Evolutionary conservation across 2,797 vertebrate species (phyloP), one percentile per base, ranked within the genome.

Genomic region (Pseudocheirus occidentalis): DNA sequence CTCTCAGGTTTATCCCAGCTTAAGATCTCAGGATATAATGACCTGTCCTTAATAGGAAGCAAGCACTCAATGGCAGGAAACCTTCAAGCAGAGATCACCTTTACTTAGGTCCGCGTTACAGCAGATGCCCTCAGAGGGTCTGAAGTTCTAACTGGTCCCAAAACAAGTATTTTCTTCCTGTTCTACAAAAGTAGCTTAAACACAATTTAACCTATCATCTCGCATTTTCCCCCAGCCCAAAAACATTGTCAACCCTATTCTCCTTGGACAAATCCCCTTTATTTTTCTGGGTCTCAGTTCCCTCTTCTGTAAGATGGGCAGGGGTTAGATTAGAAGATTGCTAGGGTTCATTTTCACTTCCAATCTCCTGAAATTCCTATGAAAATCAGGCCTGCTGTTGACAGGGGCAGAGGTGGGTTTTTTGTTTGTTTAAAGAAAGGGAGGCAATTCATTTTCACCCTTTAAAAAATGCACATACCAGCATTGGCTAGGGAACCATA

Each of bases 401-500:
- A 50, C 24, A 50, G 24, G 59, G 73, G 40, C 40, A 50, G 73
- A 97, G 81, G 54, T 95, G 92, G 90, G 91, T 50, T 52, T 91
- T 94, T 93, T 97, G 97, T 97, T 92, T 95, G 96, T 97, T 97
- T 97, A 96, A 97, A 93, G 46, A 54, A 59, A 90, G 91, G 91
- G 96, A 97, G 97, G 97, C 94, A 95, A 95, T 97, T 94, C 94
- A 97, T 94, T 93, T 90, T 97, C 91, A 81, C 97, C 95, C 94
- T 96, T 97, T 97, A 97, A 94, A 94, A 54, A 62, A 59, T 66
- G 91, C 91, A 90, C 94, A 96, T 95, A 96, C 94, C 55, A 95
- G 95, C 81, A 90, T 53, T 95, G 96, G 46, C 66, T 96, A 92
- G 6, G 0, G 50, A 89, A 96, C 50, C 0, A 96, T 93, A 94